Conservation (phyloP, 2,888 invertebrate species). For the Leptinotarsa juncta region DNA sequence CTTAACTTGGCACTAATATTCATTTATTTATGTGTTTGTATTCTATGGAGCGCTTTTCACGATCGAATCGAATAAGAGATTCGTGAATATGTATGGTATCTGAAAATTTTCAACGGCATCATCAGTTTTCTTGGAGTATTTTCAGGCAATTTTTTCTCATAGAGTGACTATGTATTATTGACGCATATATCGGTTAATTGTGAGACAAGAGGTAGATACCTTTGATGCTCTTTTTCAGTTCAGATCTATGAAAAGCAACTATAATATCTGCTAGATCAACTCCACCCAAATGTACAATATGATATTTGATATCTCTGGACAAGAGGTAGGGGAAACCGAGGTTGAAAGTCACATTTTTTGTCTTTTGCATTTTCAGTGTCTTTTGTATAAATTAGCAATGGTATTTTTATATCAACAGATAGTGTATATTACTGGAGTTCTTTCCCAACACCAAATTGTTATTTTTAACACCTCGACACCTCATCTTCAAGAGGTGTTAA, state of each 20-base stretch:
- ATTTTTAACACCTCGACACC: too few species aligned
- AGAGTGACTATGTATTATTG: conserved; percentile 28
- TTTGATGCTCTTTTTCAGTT: conserved; percentile 24
- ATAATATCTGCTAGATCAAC: conserved; percentile 39
- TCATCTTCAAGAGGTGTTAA: too few species aligned
- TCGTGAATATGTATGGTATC: neutral
- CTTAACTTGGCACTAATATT: neutral
- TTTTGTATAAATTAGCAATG: too few species aligned
- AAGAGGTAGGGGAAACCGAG: neutral
- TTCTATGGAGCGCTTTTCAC: neutral
- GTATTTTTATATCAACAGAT: too few species aligned
- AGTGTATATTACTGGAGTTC: too few species aligned
- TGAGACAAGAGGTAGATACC: conserved; percentile 29
- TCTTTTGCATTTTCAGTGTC: too few species aligned
- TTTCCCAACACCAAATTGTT: too few species aligned
- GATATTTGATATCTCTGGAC: conserved; percentile 45
- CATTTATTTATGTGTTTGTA: neutral
- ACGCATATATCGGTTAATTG: conserved; percentile 25
- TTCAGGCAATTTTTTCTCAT: neutral
- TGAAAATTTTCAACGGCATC: neutral
- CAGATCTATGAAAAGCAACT: conserved; percentile 27
- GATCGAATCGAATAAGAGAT: neutral
- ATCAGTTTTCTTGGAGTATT: neutral
- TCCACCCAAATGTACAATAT: conserved; percentile 47
- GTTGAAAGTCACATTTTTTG: too few species aligned